Conservation (phyloP, 2,113 vertebrate species). For the Brachyhypopomus gauderio region DNA sequence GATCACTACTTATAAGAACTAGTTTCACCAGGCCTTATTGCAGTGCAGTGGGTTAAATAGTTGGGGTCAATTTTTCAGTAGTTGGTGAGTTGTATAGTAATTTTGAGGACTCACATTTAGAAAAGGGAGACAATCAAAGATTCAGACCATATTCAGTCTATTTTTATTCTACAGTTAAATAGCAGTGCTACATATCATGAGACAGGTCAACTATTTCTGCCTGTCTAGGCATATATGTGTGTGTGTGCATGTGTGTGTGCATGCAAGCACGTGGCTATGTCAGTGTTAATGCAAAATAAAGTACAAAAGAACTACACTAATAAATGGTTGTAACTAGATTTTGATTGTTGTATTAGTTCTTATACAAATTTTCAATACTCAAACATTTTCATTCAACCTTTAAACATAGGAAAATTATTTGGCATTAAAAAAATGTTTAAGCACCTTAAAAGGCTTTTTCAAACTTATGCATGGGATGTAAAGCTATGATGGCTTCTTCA, state of each 20-base stretch:
- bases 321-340: background rate
- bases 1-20: background rate
- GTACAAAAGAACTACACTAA: slow-evolving; percentile 4
- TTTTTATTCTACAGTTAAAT: background rate
- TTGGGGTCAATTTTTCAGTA: background rate
- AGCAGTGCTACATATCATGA: background rate
- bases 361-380: background rate
- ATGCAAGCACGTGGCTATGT: too few species aligned
- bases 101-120: background rate
- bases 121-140: background rate
- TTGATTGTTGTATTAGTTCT: background rate
- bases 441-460: background rate
- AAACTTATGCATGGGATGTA: background rate
- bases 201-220: background rate
- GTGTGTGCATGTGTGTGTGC: slow-evolving; percentile 20
- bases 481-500: background rate
- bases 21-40: background rate
- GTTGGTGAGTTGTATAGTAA: background rate
- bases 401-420: background rate
- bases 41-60: background rate
- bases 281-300: background rate
- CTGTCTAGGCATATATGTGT: background rate
- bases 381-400: background rate
- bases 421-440: background rate
- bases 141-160: background rate